These are phyloP conservation scores for Capreolus pygargus DNA, from an alignment of 2,113 vertebrate species.

Conservation along the genomic window DNA sequence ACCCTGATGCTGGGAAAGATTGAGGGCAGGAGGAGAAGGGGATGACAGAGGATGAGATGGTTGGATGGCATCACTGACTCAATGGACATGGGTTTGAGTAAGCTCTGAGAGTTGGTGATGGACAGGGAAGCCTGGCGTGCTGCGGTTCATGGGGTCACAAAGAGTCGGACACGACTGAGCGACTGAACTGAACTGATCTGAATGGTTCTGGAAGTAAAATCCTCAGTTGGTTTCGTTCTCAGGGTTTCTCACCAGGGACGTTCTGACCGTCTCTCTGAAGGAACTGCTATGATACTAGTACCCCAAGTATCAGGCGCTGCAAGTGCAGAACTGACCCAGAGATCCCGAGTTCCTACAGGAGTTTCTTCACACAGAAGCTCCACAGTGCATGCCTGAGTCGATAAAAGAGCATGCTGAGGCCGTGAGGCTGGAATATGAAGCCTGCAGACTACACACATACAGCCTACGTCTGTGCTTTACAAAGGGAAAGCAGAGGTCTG, in stretches of 20 bases:
- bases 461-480: not conserved
- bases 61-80: not conserved
- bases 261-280: not conserved
- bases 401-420: too few species aligned
- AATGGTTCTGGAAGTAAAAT: not conserved
- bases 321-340: rapidly evolving
- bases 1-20: not conserved
- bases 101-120: not conserved
- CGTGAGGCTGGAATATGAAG: not conserved
- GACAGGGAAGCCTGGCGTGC: not conserved
- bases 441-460: rapidly evolving
- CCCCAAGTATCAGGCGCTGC: rapidly evolving
- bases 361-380: not conserved
- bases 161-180: not conserved
- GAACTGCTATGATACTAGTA: rapidly evolving
- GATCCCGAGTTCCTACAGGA: too few species aligned
- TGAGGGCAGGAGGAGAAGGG: not conserved
- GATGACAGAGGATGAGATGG: not conserved
- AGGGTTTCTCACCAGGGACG: not conserved
- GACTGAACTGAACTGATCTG: not conserved
- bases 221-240: not conserved
- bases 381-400: not conserved
- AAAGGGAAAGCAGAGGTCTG: not conserved
- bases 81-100: not conserved
- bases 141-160: not conserved